Evolutionary conservation across 1,140 invertebrate genomes (phyloP).

Genomic region (Anthonomus grandis): DNA sequence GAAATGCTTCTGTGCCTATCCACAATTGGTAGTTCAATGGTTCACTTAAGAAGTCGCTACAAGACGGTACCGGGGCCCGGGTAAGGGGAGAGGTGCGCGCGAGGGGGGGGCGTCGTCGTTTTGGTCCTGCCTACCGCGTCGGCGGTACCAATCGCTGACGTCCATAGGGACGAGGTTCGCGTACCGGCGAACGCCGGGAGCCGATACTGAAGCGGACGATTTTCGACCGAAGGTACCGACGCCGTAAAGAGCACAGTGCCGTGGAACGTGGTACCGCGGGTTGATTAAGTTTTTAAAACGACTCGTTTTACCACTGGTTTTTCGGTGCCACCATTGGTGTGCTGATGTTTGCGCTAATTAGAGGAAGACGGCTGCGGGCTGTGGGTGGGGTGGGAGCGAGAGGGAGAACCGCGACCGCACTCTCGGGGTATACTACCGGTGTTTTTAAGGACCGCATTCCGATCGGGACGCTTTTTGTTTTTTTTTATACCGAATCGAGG

Average conservation of each 20-base stretch:
- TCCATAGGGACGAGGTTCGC: conserved; percentile 11
- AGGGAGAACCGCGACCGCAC: conserved; percentile 10
- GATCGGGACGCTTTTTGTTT: too few relatives aligned
- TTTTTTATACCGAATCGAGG: too few relatives aligned
- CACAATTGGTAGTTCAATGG: conserved; percentile 29
- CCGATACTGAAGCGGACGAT: conserved; percentile 10
- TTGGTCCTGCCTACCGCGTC: conserved; percentile 22
- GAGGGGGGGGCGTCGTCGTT: not conserved
- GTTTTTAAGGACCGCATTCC: conserved; percentile 6
- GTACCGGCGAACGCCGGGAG: conserved; percentile 18
- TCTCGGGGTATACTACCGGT: conserved; percentile 10
- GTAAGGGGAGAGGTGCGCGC: too few relatives aligned
- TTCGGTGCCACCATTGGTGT: conserved; percentile 25
- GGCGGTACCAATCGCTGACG: not conserved
- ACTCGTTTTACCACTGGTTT: conserved; percentile 28
- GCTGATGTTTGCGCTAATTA: conserved; percentile 26
- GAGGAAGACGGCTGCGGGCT: conserved; percentile 18
- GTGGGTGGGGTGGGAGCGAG: conserved; percentile 1
- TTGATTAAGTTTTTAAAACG: conserved; percentile 32
- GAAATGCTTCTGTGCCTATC: conserved; percentile 28
- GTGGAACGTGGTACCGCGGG: conserved; percentile 17
- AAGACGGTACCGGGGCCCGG: conserved; percentile 18
- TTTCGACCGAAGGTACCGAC: conserved; percentile 10
- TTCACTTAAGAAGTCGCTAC: conserved; percentile 28
- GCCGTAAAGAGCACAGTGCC: not conserved